Conservation (phyloP, 2,888 invertebrate genomes). For the Aphrophora alni region DNA sequence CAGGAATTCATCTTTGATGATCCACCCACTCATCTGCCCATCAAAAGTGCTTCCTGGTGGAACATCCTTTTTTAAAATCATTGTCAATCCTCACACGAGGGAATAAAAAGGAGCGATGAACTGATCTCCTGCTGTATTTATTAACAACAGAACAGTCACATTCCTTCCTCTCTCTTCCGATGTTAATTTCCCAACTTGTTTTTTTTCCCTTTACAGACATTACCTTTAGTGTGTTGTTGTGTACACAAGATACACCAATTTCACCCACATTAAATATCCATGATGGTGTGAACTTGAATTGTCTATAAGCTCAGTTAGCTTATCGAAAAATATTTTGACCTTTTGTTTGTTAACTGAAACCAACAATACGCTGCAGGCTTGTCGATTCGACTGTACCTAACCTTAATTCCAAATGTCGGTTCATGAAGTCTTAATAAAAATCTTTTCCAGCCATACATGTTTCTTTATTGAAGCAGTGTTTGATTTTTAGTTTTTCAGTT, state of each 20-base stretch:
- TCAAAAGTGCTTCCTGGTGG: background rate
- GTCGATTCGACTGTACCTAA: background rate
- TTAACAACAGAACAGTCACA: background rate
- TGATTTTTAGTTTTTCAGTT: background rate
- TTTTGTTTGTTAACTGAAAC: background rate
- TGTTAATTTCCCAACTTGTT: constrained; percentile 38
- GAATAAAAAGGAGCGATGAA: constrained; percentile 8
- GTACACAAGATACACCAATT: constrained; percentile 41
- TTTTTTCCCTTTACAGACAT: constrained; percentile 38
- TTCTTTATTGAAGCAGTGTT: background rate
- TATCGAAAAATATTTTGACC: constrained; percentile 20
- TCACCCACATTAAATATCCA: constrained; percentile 45
- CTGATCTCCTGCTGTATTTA: background rate
- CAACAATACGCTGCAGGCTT: background rate
- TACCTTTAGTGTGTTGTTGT: constrained; percentile 40
- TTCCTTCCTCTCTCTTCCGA: constrained; percentile 36
- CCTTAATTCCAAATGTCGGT: background rate
- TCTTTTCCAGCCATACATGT: background rate
- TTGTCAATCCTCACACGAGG: constrained; percentile 3
- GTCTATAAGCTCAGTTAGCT: constrained; percentile 7
- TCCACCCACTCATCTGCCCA: background rate
- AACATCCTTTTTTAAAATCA: background rate
- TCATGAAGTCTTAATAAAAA: background rate
- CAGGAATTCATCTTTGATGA: background rate
- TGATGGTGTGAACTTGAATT: background rate